Conservation (phyloP, 2,888 invertebrate genomes). For the Cremastinae sp. region DNA sequence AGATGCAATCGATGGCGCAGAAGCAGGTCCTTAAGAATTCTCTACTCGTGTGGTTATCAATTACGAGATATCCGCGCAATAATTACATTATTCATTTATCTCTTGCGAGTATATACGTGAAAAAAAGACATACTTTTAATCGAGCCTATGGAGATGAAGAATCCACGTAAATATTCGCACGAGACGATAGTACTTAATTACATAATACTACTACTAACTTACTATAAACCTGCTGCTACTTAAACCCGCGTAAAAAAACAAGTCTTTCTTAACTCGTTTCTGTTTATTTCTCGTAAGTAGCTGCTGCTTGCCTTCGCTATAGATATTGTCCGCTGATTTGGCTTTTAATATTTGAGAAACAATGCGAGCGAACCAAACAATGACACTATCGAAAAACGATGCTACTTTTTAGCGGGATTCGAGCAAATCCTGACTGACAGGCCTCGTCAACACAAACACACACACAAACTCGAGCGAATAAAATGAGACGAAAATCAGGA, state of each 20-base stretch:
- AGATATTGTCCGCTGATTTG: slow-evolving; percentile 59
- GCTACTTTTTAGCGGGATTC: too few species aligned
- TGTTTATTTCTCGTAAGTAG: slow-evolving; percentile 33
- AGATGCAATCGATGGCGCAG: slow-evolving; percentile 98
- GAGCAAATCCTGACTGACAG: too few species aligned
- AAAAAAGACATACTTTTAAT: slow-evolving; percentile 55
- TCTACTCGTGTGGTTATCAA: slow-evolving; percentile 70
- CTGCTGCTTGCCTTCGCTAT: slow-evolving; percentile 56
- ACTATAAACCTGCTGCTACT: slow-evolving; percentile 59
- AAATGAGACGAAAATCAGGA: neutral
- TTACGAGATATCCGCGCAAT: slow-evolving; percentile 62
- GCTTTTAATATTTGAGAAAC: slow-evolving; percentile 25
- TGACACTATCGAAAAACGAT: too few species aligned
- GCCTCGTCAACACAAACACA: too few species aligned
- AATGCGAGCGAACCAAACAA: neutral
- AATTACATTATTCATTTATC: slow-evolving; percentile 46
- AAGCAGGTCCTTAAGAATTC: slow-evolving; percentile 90
- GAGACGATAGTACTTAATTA: slow-evolving; percentile 44
- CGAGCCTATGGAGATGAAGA: slow-evolving; percentile 43
- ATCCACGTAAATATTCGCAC: slow-evolving; percentile 3
- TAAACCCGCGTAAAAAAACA: slow-evolving; percentile 49
- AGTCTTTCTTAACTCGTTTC: slow-evolving; percentile 50
- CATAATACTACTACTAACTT: slow-evolving; percentile 51
- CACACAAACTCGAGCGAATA: neutral
- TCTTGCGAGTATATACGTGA: slow-evolving; percentile 55